phyloP scores from a whole-genome alignment of 2,113 vertebrate species.

The Peromyscus leucopus region DNA sequence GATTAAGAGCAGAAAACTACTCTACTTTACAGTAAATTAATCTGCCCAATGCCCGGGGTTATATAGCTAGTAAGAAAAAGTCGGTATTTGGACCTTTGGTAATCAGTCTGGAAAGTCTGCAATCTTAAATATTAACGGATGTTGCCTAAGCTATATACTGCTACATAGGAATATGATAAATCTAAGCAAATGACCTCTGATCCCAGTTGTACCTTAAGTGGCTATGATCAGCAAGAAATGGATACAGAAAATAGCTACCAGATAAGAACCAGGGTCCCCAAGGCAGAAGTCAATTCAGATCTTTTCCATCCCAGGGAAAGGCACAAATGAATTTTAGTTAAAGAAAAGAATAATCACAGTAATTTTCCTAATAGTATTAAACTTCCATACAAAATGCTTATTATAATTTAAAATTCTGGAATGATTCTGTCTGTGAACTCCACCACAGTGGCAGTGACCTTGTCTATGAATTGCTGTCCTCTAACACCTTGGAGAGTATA shows the following conservation, averaged over 20 bases:
- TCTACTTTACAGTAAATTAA: neutral
- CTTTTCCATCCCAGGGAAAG: neutral
- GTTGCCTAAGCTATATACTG: neutral
- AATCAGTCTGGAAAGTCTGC: neutral
- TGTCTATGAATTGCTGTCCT: neutral
- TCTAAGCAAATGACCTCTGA: constrained; percentile 19
- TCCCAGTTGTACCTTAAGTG: neutral
- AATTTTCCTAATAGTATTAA: constrained; percentile 28
- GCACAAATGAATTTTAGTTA: neutral
- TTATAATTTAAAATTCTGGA: neutral
- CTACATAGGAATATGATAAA: constrained; percentile 20
- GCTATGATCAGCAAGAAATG: constrained; percentile 24
- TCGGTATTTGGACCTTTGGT: neutral
- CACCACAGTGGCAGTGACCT: neutral
- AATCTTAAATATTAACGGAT: neutral
- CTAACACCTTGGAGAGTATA: neutral
- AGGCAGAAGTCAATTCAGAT: neutral
- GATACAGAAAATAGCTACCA: neutral
- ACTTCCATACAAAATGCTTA: constrained; percentile 34
- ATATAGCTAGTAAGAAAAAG: neutral
- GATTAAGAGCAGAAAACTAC: neutral
- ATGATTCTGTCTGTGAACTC: constrained; percentile 20
- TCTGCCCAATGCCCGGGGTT: neutral
- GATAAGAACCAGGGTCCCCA: neutral
- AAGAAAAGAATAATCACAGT: neutral